Evolutionary conservation across 1,140 invertebrate species (phyloP), one percentile per base, ranked within the genome.

Genomic region (Zeugodacus cucurbitae): DNA sequence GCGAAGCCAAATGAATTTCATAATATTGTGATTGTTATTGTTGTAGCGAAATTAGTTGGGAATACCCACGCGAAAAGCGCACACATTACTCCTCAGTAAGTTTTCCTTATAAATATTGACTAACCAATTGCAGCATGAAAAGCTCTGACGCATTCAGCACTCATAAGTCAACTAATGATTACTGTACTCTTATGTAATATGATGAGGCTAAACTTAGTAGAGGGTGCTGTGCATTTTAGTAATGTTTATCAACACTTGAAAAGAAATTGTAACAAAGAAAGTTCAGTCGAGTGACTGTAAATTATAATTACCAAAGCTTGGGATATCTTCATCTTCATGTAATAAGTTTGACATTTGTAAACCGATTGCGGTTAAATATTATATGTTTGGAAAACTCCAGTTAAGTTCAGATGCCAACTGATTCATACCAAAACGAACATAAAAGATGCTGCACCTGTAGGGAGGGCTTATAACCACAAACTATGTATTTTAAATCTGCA

Each of bases 11-110:
- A 26, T 26, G 37, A 11, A 82, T 82, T 82, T 82, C 74, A 82
- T 82, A 82, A 82, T 26, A 48, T 82, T 82, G 37, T n/a, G 26
- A 29, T 54, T 82, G n/a, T 82, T n/a, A 82, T 82, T 41, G 34
- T n/a, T 74, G 70, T 57, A 57, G 29, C 48, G 85, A 86, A 82
- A 82, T 54, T 41, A 29, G 8, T 44, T 41, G 37, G 74, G 74
- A 82, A 82, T 54, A 54, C 74, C 74, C 74, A 14, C 26, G 11
- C 22, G 22, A 26, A 48, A 26, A 29, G 74, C 11, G n/a, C 14
- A 14, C 10, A 37, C 8, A n/a, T 48, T 26, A 82, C 4, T 48
- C 41, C 58, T 26, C 58, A 2, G 58, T 48, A 44, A 48, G 14
- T 82, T 48, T 82, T 82, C 74, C 48, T 44, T n/a, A 1, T 44